phyloP scores from a whole-genome alignment of 2,797 vertebrate species.

The Crenichthys baileyi region DNA sequence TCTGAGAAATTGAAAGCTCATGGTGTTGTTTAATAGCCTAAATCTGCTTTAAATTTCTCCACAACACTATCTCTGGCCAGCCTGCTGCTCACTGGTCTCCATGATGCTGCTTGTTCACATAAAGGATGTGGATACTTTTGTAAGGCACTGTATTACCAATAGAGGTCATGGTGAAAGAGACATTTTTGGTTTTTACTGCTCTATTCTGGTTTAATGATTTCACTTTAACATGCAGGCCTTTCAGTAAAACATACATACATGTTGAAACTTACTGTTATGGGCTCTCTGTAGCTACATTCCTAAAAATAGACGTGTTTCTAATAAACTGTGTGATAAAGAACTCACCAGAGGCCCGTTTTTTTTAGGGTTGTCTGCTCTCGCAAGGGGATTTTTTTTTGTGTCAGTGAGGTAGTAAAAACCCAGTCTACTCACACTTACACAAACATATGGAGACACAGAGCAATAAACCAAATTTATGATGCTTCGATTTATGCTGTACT shows the following conservation, averaged over 20 bases:
- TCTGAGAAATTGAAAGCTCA: background rate
- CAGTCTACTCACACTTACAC: conserved; percentile 52
- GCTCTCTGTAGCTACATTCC: conserved; percentile 27
- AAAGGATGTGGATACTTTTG: background rate
- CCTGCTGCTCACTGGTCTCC: background rate
- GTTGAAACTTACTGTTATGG: conserved; percentile 47
- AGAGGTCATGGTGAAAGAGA: conserved; percentile 17
- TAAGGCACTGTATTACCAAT: background rate
- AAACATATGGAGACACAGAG: conserved; percentile 55
- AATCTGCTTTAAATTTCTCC: background rate
- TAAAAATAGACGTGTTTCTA: conserved; percentile 48
- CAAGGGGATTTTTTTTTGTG: conserved; percentile 31
- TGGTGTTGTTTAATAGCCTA: background rate
- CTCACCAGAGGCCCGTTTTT: conserved; percentile 40
- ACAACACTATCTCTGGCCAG: too few species aligned
- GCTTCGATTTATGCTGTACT: conserved; percentile 38
- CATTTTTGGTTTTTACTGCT: background rate
- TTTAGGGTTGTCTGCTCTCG: conserved; percentile 46
- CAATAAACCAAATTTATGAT: conserved; percentile 67
- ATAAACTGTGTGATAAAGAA: conserved; percentile 52
- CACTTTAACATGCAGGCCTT: conserved; percentile 37
- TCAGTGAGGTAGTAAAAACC: conserved; percentile 58
- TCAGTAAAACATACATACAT: conserved; percentile 28
- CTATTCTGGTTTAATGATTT: conserved; percentile 12
- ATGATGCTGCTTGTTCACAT: background rate